These are phyloP conservation scores for Ramphastos sulfuratus DNA, from an alignment of 2,113 vertebrate genomes.

Conservation along the genomic window DNA sequence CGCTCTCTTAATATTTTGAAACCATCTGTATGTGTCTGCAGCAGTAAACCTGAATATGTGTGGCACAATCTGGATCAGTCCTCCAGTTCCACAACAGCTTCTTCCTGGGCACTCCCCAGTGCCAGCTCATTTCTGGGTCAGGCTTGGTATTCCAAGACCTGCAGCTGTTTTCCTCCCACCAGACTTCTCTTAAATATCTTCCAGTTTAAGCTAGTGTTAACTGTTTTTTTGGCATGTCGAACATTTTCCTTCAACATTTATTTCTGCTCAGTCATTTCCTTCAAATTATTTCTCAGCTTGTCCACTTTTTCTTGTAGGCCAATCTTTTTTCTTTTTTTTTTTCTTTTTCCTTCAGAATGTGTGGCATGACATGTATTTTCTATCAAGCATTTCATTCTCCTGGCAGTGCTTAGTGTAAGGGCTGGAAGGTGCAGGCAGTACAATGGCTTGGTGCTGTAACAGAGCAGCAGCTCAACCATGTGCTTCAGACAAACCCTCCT, in stretches of 20 bases:
- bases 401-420: background rate
- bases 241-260: background rate
- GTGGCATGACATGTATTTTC: background rate
- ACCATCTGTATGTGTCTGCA: background rate
- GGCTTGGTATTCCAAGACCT: background rate
- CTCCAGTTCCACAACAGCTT: background rate
- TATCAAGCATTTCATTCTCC: background rate
- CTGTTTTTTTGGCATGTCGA: background rate
- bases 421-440: background rate
- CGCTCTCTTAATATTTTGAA: background rate
- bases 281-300: background rate
- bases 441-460: background rate
- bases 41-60: background rate
- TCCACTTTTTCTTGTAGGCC: background rate
- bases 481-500: background rate
- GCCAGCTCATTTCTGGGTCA: background rate
- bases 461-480: background rate
- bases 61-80: background rate
- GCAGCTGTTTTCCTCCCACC: background rate
- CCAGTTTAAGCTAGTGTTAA: background rate
- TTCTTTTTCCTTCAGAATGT: background rate
- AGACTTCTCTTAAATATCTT: background rate
- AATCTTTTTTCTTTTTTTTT: accelerated
- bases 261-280: background rate
- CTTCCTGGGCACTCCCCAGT: background rate